Evolutionary conservation across 2,113 vertebrate genomes (phyloP), one percentile per base, ranked within the genome.

Genomic region (Martes martes): DNA sequence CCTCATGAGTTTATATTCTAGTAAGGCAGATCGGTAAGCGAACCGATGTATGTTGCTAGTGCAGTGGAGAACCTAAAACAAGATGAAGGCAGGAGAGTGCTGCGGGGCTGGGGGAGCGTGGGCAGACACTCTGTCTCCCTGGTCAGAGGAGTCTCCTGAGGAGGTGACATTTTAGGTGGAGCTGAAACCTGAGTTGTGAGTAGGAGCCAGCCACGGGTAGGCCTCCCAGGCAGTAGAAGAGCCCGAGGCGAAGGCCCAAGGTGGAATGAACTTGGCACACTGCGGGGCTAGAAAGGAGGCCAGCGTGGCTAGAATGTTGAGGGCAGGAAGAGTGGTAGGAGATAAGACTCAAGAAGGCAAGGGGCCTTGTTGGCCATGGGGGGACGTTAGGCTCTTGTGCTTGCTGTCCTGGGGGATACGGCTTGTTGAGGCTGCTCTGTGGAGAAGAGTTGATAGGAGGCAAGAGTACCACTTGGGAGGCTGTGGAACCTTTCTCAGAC

Each of bases 111-210:
- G 33, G 42, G 69, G 24, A 61, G 36, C 31, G 42, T 26, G 28
- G 57, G 73, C 7, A 39, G 84, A 4, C n/a, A 19, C n/a, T 36
- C 9, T 18, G 52, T 15, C 73, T 80, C 9, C 45, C 23, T 1
- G 31, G 80, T 89, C 2, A 4, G 52, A 50, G 61, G 14, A 79
- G 31, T n/a, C 63, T 65, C 89, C 42, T 1, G 39, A 69, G 39
- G 91, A 94, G 88, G 57, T 92, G 89, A 55, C 84, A 33, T 89
- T 89, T 92, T 71, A 52, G 88, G n/a, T 65, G 45, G 63, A 67
- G 42, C 92, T 85, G 89, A 85, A 92, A 78, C 84, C 57, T 50
- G 76, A 52, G 89, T 28, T 67, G 33, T 13, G 0, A 61, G 36
- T 39, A 45, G 65, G 65, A 80, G 42, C 94, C 80, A 74, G 78